phyloP scores from a whole-genome alignment of 1,140 invertebrate species.

The Apocrypta bakeri region DNA sequence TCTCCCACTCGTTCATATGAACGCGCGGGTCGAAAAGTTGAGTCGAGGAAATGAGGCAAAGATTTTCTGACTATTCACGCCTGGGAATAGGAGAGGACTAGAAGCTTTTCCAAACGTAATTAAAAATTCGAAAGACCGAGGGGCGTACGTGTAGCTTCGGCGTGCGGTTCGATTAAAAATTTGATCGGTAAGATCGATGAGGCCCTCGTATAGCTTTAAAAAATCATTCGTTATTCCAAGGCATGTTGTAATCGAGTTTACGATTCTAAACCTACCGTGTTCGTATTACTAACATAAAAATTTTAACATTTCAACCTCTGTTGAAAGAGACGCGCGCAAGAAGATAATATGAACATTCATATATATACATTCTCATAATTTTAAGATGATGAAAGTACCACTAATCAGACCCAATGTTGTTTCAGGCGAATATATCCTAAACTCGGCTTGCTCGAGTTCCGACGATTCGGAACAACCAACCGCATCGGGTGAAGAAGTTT shows the following conservation, averaged over 20 bases:
- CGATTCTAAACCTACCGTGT: too few relatives aligned
- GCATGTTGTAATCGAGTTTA: too few relatives aligned
- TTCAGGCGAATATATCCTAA: conserved; percentile 70
- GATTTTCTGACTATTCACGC: conserved; percentile 33
- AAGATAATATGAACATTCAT: too few relatives aligned
- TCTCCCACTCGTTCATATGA: not conserved
- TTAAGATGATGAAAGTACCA: too few relatives aligned
- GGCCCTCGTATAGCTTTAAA: too few relatives aligned
- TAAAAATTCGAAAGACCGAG: not conserved
- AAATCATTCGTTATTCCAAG: too few relatives aligned
- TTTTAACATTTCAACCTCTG: too few relatives aligned
- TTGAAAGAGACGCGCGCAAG: too few relatives aligned
- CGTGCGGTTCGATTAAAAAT: not conserved
- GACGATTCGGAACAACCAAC: not conserved
- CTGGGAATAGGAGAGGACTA: conserved; percentile 12
- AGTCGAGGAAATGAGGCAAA: not conserved
- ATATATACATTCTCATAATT: too few relatives aligned
- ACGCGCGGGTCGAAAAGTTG: conserved; percentile 8
- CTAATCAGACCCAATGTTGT: not conserved
- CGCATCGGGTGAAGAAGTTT: conserved; percentile 32
- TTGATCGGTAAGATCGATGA: not conserved
- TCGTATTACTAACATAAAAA: too few relatives aligned
- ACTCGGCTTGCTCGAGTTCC: not conserved
- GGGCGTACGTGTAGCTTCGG: not conserved
- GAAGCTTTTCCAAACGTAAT: conserved; percentile 26